These are phyloP conservation scores for Sturnira hondurensis DNA, from an alignment of 2,113 vertebrate genomes.

Conservation along the genomic window DNA sequence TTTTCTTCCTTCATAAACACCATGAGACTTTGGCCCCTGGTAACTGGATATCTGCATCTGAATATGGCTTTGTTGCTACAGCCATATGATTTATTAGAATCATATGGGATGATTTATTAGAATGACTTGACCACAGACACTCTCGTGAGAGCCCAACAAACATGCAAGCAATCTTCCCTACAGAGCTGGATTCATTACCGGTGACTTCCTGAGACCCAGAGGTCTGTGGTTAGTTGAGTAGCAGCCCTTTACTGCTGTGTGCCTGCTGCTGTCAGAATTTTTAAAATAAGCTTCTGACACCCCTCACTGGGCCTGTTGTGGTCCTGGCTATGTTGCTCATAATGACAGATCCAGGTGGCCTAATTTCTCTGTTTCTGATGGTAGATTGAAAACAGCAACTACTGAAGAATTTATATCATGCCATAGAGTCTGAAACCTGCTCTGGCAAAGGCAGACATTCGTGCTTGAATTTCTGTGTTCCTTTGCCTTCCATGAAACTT, in stretches of 20 bases:
- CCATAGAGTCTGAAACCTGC: background rate
- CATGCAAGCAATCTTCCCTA: background rate
- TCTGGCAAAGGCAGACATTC: background rate
- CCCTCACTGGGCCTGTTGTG: background rate
- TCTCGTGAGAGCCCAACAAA: background rate
- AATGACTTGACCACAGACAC: background rate
- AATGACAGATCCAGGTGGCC: background rate
- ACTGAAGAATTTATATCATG: background rate
- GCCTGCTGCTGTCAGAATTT: background rate
- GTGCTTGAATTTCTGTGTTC: too few species aligned
- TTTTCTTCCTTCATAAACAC: background rate
- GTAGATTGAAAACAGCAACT: background rate
- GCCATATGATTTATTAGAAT: background rate
- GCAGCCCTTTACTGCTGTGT: background rate
- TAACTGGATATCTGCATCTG: background rate
- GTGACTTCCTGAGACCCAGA: background rate
- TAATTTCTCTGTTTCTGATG: slow-evolving; percentile 8
- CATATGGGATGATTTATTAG: too few species aligned
- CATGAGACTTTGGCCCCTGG: background rate
- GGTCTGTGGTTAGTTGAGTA: background rate
- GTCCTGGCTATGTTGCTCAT: background rate
- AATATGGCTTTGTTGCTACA: accelerated
- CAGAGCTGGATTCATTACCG: background rate
- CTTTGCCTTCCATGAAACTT: background rate
- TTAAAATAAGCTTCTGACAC: background rate